Base-by-base conservation (phyloP, 2,113 vertebrate genomes). In the Dolichallabes microphthalmus region DNA sequence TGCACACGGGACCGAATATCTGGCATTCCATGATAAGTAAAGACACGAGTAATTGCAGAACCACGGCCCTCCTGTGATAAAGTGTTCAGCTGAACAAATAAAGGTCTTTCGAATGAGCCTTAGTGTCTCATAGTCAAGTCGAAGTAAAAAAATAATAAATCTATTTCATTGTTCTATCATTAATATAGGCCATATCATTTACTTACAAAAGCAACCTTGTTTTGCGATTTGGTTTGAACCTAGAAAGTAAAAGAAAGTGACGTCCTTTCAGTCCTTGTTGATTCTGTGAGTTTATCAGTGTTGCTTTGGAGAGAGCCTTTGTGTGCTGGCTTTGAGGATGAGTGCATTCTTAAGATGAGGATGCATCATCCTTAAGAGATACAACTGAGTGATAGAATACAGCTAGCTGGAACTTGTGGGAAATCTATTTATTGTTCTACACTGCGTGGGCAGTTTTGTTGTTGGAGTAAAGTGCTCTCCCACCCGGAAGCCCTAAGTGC, bases 1-100 rank as follows among this genome's bases (percentile, higher is more conserved):
- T 58, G 53, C 77, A 63, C 88, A 76, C 87, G 53, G 55, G 79
- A 77, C 90, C 83, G 89, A 93, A 93, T 94, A 90, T 92, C 87
- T 93, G 92, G 89, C 92, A 93, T 93, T 90, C 88, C 85, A 91
- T 80, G 85, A 91, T 93, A 90, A 92, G 90, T 92, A 88, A 86
- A 86, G 90, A 86, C 91, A 88, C 1, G 87, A 93, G 88, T 85
- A 89, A 69, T 50, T 81, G 13, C 73, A 90, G 32, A 55, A 11
- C 17, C 82, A 83, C 27, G 11, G 32, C 69, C 73, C 83, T 82
- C 84, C 86, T 86, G 60, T 90, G 86, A 90, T 90, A 80, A 14
- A 86, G 61, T 13, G 53, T 25, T 35, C 83, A 88, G 83, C 87
- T 93, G 94, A 93, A 91, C 92, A 93, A 94, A 94, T 93, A 87